Conservation (phyloP, 2,113 vertebrate genomes). For the Alligator sinensis region DNA sequence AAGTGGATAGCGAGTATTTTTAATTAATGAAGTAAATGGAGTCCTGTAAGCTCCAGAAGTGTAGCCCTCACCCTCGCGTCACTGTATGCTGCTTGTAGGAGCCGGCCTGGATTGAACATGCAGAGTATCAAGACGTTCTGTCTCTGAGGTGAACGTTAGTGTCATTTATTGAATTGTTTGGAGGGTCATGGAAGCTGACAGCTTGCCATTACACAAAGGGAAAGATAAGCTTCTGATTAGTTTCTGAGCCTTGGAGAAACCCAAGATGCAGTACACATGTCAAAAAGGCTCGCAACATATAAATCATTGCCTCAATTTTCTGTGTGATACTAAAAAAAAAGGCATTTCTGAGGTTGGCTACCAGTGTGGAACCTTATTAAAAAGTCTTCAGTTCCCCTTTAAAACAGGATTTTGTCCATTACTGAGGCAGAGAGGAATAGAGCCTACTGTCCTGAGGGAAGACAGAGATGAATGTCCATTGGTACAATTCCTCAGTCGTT, state of each 20-base stretch:
- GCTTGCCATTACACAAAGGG: conserved; percentile 53
- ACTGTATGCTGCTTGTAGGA: background rate
- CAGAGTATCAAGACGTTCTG: conserved; percentile 14
- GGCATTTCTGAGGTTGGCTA: background rate
- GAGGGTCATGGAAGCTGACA: conserved; percentile 60
- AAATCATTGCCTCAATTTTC: conserved; percentile 71
- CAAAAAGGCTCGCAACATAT: conserved; percentile 42
- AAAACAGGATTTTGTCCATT: conserved; percentile 29
- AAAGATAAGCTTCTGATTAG: conserved; percentile 67
- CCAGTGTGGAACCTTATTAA: conserved; percentile 22
- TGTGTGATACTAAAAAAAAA: background rate
- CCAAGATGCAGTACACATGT: conserved; percentile 61
- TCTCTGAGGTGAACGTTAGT: conserved; percentile 31
- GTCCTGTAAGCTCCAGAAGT: background rate
- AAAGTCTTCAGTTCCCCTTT: conserved; percentile 18
- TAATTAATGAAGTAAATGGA: conserved; percentile 3
- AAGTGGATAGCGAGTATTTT: background rate
- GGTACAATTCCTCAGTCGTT: conserved; percentile 17
- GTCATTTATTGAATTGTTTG: conserved; percentile 56
- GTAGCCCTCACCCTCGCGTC: background rate
- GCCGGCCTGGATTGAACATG: background rate
- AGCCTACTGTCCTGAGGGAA: background rate
- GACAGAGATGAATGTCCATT: conserved; percentile 42
- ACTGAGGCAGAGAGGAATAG: conserved; percentile 26
- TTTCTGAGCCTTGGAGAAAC: conserved; percentile 28